Percentiles rank a stretch among this genome's conserved stretches.
Conservation (phyloP, 1,140 invertebrate species). For the Temnothorax longispinosus region DNA sequence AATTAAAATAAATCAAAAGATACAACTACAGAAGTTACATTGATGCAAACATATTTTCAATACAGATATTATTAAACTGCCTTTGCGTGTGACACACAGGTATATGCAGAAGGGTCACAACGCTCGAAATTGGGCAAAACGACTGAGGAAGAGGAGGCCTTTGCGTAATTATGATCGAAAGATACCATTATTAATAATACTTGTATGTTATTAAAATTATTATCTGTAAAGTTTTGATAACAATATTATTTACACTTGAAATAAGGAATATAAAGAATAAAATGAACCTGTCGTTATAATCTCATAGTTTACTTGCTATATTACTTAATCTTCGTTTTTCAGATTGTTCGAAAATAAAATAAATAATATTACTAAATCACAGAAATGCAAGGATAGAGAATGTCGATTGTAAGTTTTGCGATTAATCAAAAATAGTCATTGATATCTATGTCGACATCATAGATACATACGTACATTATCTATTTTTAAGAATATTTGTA, state of each 20-base stretch:
- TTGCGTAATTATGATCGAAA: conserved; percentile 51
- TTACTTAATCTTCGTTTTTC: conserved; percentile 68
- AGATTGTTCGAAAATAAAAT: conserved; percentile 72
- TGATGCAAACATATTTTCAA: conserved; percentile 38
- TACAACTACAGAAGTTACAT: conserved; percentile 45
- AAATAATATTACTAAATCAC: conserved; percentile 67
- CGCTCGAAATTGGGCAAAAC: no score
- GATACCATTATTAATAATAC: conserved; percentile 36
- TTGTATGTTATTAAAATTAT: conserved; percentile 49
- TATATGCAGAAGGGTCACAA: no score
- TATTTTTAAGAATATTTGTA: conserved; percentile 59
- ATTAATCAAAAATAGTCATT: conserved; percentile 74
- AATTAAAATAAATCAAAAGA: conserved; percentile 67
- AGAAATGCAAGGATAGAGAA: conserved; percentile 49
- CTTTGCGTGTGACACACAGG: conserved; percentile 40
- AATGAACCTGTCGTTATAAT: conserved; percentile 9
- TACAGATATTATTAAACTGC: conserved; percentile 66
- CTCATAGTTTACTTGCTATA: conserved; percentile 63
- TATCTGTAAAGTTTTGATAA: conserved; percentile 34
- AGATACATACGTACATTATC: conserved; percentile 63
- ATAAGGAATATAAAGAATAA: not conserved
- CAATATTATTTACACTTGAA: conserved; percentile 43
- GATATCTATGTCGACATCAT: conserved; percentile 61
- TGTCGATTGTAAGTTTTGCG: conserved; percentile 68
- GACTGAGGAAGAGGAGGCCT: conserved; percentile 9